phyloP scores from a whole-genome alignment of 23 tunicate genomes.

The Botrylloides violaceus region DNA sequence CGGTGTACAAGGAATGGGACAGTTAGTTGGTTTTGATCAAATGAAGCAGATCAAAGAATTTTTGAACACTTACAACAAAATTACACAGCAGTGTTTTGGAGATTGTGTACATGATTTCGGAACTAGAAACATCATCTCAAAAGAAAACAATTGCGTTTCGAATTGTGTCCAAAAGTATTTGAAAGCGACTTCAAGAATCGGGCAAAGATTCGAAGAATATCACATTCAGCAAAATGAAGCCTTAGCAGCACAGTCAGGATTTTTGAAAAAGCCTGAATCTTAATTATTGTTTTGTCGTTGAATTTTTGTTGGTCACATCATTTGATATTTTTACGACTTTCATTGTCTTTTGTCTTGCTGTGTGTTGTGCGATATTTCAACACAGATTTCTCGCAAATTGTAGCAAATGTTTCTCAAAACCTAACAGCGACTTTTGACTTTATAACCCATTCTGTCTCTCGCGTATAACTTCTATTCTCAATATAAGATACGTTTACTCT shows the following conservation, averaged over 20 bases:
- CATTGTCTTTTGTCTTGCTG: no score
- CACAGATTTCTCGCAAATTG: no score
- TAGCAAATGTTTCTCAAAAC: no score
- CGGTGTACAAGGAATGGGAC: constrained; percentile 15
- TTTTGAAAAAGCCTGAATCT: constrained; percentile 12
- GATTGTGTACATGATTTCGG: constrained; percentile 97
- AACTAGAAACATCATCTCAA: constrained; percentile 49
- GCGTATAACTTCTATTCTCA: no score
- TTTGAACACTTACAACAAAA: constrained; percentile 82
- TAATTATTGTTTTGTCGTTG: not conserved
- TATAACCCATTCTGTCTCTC: no score
- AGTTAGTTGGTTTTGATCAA: constrained; percentile 11
- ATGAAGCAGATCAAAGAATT: constrained; percentile 80
- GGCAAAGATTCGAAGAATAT: constrained; percentile 81
- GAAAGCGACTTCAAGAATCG: constrained; percentile 68
- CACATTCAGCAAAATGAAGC: constrained; percentile 47
- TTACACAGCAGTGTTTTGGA: constrained; percentile 76
- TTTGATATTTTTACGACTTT: no score
- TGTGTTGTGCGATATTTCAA: no score
- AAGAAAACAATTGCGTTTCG: constrained; percentile 54
- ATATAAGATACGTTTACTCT: no score
- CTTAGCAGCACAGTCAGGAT: constrained; percentile 26
- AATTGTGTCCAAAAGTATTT: constrained; percentile 77
- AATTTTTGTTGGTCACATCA: no score
- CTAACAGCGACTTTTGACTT: no score